Percentiles rank a stretch among this genome's conserved stretches.
Conservation (phyloP, 30 jellyfish, hydroid and myxozoan species). For the Hydra vulgaris region DNA sequence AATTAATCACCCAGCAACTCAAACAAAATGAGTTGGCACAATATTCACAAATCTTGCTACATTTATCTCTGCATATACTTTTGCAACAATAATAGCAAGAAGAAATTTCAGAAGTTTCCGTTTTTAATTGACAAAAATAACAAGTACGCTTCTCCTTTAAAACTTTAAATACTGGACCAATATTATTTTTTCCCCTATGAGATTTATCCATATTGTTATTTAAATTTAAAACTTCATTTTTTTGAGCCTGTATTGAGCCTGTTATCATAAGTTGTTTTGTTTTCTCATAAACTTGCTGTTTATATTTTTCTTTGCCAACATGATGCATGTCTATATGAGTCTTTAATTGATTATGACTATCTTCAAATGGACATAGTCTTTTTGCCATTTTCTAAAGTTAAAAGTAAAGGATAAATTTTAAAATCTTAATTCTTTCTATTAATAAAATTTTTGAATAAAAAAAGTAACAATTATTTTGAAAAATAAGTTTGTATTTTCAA, state of each 20-base stretch:
- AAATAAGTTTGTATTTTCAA: no score
- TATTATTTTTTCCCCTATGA: slow-evolving; percentile 42
- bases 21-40: slow-evolving; percentile 62
- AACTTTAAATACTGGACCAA: slow-evolving; percentile 80
- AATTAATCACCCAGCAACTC: slow-evolving; percentile 62
- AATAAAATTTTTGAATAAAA: no score
- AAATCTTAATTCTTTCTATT: no score
- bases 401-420: no score
- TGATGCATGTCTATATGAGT: slow-evolving; percentile 81
- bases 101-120: neutral
- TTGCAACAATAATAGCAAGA: slow-evolving; percentile 52
- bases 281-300: slow-evolving; percentile 67
- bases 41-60: slow-evolving; percentile 41
- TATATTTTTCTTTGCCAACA: slow-evolving; percentile 89
- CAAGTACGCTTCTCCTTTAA: slow-evolving; percentile 31
- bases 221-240: slow-evolving; percentile 1
- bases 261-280: slow-evolving; percentile 41
- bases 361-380: slow-evolving; percentile 83
- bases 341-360: slow-evolving; percentile 39
- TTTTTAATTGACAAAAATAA: slow-evolving; percentile 20
- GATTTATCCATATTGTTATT: neutral
- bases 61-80: slow-evolving; percentile 32
- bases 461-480: no score
- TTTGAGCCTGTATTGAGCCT: slow-evolving; percentile 69
- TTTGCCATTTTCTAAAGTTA: no score